Percentiles rank a stretch among this genome's conserved stretches.
Conservation (phyloP, 1,140 invertebrate genomes). For the Eupeodes corollae region DNA sequence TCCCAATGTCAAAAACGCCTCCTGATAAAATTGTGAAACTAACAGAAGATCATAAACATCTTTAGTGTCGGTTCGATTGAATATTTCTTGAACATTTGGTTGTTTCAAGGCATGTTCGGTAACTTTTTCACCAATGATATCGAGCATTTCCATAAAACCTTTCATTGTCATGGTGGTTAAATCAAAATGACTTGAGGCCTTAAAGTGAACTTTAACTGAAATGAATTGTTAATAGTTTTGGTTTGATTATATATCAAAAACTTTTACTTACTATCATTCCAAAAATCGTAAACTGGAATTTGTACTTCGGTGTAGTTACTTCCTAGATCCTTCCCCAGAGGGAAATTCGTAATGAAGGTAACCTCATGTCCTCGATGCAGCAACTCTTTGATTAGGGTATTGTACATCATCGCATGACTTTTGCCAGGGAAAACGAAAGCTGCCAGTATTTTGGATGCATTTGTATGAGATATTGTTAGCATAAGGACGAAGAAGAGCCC, state of each 20-base stretch:
- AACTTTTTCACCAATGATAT: constrained; percentile 24
- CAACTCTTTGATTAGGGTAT: background rate
- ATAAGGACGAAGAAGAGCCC: background rate
- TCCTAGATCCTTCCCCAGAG: background rate
- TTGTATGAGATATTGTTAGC: background rate
- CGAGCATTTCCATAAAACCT: constrained; percentile 26
- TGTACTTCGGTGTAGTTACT: background rate
- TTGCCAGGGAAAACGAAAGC: constrained; percentile 1
- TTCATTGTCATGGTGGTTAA: constrained; percentile 23
- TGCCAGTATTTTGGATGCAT: background rate
- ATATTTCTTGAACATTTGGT: constrained; percentile 32
- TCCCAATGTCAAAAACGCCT: constrained; percentile 33
- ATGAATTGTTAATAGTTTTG: background rate
- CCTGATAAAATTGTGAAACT: constrained; percentile 35
- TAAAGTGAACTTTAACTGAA: constrained; percentile 23
- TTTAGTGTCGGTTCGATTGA: constrained; percentile 23
- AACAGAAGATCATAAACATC: constrained; percentile 37
- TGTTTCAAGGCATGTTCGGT: constrained; percentile 31
- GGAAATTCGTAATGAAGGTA: background rate
- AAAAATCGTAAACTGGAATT: background rate
- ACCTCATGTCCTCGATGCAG: background rate
- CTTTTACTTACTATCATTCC: background rate
- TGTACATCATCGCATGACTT: constrained; percentile 1
- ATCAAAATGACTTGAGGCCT: constrained; percentile 25
- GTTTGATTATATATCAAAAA: background rate